These are phyloP conservation scores for Megathymus violae DNA, from an alignment of 1,140 invertebrate genomes.

Conservation along the genomic window DNA sequence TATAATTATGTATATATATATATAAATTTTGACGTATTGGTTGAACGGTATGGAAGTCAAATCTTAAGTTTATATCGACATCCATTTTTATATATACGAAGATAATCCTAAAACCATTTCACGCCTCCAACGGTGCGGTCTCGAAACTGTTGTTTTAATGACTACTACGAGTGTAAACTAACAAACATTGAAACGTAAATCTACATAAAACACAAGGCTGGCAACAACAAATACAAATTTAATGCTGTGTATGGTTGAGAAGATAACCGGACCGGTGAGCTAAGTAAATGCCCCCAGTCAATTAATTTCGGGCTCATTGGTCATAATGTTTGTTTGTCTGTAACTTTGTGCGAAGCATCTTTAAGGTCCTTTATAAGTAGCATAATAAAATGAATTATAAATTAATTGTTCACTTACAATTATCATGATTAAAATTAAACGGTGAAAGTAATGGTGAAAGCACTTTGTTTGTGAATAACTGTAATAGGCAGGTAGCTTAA, in stretches of 20 bases:
- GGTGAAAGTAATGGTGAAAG: too few species aligned
- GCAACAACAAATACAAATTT: slow-evolving; percentile 70
- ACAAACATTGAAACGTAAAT: slow-evolving; percentile 37
- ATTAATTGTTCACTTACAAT: slow-evolving; percentile 16
- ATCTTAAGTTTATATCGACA: too few species aligned
- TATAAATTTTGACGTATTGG: too few species aligned
- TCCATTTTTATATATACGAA: too few species aligned
- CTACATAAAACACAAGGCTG: slow-evolving; percentile 38
- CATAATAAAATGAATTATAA: slow-evolving; percentile 9
- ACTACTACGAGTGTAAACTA: too few species aligned
- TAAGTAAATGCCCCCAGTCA: slow-evolving; percentile 75
- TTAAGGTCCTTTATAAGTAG: slow-evolving; percentile 15
- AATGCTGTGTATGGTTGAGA: slow-evolving; percentile 64
- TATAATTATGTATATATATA: too few species aligned
- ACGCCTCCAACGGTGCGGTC: too few species aligned
- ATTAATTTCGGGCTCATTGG: slow-evolving; percentile 80
- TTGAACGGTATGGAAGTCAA: too few species aligned
- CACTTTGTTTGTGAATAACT: too few species aligned
- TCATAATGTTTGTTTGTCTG: slow-evolving; percentile 77
- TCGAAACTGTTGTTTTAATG: too few species aligned
- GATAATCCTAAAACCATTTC: too few species aligned
- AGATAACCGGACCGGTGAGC: slow-evolving; percentile 76
- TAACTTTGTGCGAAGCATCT: slow-evolving; percentile 53
- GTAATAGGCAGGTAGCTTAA: too few species aligned
- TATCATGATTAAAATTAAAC: slow-evolving; percentile 2